These are phyloP conservation scores for Hypsibius dujardini DNA, from an alignment of 1,140 invertebrate species.

Conservation along the genomic window DNA sequence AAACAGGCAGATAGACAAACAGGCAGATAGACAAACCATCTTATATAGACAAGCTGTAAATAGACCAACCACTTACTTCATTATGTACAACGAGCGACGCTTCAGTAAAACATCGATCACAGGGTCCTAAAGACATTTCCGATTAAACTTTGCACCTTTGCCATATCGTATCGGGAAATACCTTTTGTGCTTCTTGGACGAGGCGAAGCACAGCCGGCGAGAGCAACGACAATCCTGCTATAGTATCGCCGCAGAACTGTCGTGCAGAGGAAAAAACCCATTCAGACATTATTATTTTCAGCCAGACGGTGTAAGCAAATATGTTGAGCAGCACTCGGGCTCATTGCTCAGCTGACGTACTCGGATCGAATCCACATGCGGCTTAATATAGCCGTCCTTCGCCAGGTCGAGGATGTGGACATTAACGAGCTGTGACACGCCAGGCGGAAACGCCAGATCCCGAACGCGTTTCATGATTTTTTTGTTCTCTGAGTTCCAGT, in stretches of 20 bases:
- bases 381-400: conserved; percentile 73
- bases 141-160: too few relatives aligned
- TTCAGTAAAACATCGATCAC: conserved; percentile 57
- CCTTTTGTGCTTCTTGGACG: conserved; percentile 48
- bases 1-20: conserved; percentile 17
- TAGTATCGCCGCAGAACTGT: conserved; percentile 87
- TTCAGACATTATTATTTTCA: background rate
- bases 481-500: conserved; percentile 58
- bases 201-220: conserved; percentile 76
- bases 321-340: too few relatives aligned
- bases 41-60: conserved; percentile 15
- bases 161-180: conserved; percentile 20
- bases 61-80: conserved; percentile 46
- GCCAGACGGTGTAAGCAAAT: background rate
- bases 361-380: conserved; percentile 78
- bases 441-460: conserved; percentile 48
- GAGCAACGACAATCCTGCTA: conserved; percentile 72
- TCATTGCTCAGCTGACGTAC: too few relatives aligned
- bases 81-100: conserved; percentile 69
- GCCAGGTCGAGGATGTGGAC: conserved; percentile 80
- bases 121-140: conserved; percentile 35
- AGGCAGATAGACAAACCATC: conserved; percentile 19
- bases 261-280: conserved; percentile 27
- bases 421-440: conserved; percentile 43
- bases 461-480: conserved; percentile 52